Conservation (phyloP, 2,113 vertebrate species). For the Eidolon helvum region DNA sequence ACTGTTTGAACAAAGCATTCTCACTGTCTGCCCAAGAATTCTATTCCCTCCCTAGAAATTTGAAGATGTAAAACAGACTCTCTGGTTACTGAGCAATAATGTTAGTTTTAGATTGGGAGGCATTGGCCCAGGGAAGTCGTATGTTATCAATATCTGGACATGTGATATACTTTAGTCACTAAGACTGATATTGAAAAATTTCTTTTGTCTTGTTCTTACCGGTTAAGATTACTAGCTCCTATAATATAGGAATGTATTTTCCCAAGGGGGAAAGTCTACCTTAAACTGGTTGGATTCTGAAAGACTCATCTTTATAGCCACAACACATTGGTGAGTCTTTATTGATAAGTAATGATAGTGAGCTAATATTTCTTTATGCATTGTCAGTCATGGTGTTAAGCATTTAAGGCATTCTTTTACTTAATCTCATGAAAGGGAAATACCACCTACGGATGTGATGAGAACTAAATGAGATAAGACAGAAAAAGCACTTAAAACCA, state of each 20-base stretch:
- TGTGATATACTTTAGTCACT: neutral
- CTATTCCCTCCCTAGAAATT: neutral
- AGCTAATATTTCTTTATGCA: neutral
- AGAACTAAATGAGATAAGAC: conserved; percentile 24
- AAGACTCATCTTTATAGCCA: neutral
- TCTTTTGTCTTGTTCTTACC: neutral
- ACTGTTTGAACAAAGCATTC: neutral
- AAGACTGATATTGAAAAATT: neutral
- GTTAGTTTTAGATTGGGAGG: neutral
- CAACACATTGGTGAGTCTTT: neutral
- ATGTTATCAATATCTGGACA: neutral
- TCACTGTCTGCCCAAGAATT: neutral
- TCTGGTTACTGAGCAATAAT: neutral
- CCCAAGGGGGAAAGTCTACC: neutral
- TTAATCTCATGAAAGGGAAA: conserved; percentile 43
- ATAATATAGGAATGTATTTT: neutral
- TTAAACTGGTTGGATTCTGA: neutral
- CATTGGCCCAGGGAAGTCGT: neutral
- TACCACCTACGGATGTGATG: neutral
- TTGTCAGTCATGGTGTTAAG: neutral
- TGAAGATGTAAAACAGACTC: neutral
- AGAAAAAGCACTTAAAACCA: conserved; percentile 45
- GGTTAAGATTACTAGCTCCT: neutral
- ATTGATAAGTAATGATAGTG: neutral
- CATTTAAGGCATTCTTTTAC: conserved; percentile 23